Percentiles rank a stretch among this genome's conserved stretches.
phyloP scores from a whole-genome alignment of 2,113 vertebrate species.

The Pelecanus crispus region DNA sequence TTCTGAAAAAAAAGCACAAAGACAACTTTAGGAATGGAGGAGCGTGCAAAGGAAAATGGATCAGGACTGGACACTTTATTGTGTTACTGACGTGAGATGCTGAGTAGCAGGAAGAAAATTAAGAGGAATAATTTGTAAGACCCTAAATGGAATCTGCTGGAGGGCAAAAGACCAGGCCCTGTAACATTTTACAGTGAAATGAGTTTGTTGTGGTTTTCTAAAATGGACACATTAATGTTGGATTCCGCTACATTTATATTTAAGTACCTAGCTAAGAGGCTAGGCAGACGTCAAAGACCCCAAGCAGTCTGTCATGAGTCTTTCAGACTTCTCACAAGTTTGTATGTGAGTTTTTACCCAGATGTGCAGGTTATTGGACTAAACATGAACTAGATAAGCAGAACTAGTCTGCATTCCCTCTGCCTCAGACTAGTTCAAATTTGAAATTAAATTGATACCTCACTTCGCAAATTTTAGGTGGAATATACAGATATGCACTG shows the following conservation, averaged over 20 bases:
- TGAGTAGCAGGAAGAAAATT: not conserved
- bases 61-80: not conserved
- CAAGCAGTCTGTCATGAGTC: not conserved
- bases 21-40: not conserved
- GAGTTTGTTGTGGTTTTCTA: not conserved
- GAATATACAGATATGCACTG: not conserved
- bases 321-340: not conserved
- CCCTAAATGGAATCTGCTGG: not conserved
- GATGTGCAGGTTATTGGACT: not conserved
- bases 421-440: not conserved
- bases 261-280: not conserved
- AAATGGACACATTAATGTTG: not conserved
- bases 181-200: not conserved
- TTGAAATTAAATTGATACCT: not conserved
- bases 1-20: not conserved
- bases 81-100: not conserved
- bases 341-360: not conserved
- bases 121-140: not conserved
- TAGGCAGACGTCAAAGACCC: not conserved
- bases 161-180: not conserved
- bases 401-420: not conserved
- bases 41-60: not conserved
- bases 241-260: fast-evolving
- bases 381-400: not conserved
- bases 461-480: not conserved